Evolutionary conservation across 2,113 vertebrate genomes (phyloP), one percentile per base, ranked within the genome.

Genomic region (Oceanites oceanicus): DNA sequence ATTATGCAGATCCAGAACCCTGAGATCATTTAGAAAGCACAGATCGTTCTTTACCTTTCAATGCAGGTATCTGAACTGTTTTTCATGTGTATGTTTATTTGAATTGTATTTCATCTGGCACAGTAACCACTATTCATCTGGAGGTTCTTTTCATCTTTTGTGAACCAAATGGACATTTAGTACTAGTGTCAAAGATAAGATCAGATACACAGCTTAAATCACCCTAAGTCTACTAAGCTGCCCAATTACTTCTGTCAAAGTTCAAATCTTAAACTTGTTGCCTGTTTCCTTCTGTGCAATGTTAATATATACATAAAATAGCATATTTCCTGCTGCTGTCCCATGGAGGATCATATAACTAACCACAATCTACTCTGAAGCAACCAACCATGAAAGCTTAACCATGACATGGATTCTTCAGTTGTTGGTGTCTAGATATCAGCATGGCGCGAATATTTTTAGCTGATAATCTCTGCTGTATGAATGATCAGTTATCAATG

Each of bases 101-200:
- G 80, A 87, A 85, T 79, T 94, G 83, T 79, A 62, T 94, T 94
- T 92, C 58, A 56, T 66, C 40, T 95, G 94, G 92, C 91, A 94
- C 32, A 73, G 77, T 27, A 75, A 76, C 58, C 4, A 3, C 94
- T 72, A 95, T 96, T 94, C 81, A 85, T 73, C 53, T 67, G 68
- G 38, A 95, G 45, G 45, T 79, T 87, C 94, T 97, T 95, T 91
- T 94, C 77, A 96, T 94, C 92, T 88, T 92, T 85, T 82, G 85
- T 92, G 94, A 91, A 85, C 23, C 50, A 73, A 85, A 79, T 38
- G 71, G 73, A 90, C 92, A 68, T 75, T 78, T 55, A 85, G 84
- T 85, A 76, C 80, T n/a, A 66, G 58, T 55, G 88, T 58, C 73
- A 91, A 89, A 96, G 87, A 92, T 95, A 66, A 52, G 32, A 92